Evolutionary conservation across 2,888 invertebrate genomes (phyloP), one percentile per base, ranked within the genome.

Genomic region (Macrophya alboannulata): DNA sequence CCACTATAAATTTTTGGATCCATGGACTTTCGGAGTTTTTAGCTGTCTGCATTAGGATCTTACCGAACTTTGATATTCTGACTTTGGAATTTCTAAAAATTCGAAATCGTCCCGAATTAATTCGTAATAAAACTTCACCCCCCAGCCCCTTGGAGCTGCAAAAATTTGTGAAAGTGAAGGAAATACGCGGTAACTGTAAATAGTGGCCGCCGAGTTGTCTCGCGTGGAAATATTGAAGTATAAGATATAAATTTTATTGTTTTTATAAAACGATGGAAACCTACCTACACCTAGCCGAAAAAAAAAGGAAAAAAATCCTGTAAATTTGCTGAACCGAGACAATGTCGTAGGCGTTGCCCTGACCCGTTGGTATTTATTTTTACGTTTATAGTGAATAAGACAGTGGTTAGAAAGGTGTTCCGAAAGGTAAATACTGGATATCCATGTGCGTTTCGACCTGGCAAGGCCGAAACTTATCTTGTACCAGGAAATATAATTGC

Each of bases 341-440:
- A 40, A 21, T 12, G 72, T 43, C 40, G 45, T 43, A 21, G 72
- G 72, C 77, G 55, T 15, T n/a, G 81, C 40, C n/a, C 59, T 62
- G 21, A 25, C 59, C 15, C 21, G 43, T 25, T 21, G 43, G 43
- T 62, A 62, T 81, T n/a, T n/a, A 77, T n/a, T 21, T 31, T 40
- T 37, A 10, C 21, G 12, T 81, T 62, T 40, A 15, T n/a, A 43
- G 37, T 21, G 10, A 40, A 62, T 59, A 15, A 62, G 40, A 81
- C 81, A 59, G 81, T 43, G 15, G 62, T 81, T 59, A 81, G 81
- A 81, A 81, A 81, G 81, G 43, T 43, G 43, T 43, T 62, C 40
- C 43, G 51, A 59, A 59, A 37, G 77, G 37, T 31, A 45, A 6
- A 68, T 5, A 68, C 4, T 25, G 68, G 1, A 15, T 55, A 5